These are phyloP conservation scores for Rousettus leschenaultii DNA, from an alignment of 2,113 vertebrate genomes.

Conservation along the genomic window DNA sequence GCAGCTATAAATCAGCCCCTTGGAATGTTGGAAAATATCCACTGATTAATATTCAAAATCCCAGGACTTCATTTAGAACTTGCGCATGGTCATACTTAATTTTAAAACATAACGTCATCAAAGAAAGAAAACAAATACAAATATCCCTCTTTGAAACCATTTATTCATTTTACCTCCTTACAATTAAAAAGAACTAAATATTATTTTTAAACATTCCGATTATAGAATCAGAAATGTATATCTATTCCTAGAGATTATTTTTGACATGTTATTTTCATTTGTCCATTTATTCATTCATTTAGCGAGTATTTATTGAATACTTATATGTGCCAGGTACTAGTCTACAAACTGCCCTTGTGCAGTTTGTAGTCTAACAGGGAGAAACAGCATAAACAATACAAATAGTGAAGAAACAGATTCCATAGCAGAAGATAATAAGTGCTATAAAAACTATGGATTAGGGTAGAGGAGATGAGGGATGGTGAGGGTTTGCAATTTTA, in stretches of 20 bases:
- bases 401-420: neutral
- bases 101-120: conserved; percentile 67
- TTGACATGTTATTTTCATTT: neutral
- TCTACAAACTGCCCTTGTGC: neutral
- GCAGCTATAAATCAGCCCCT: conserved; percentile 53
- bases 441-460: neutral
- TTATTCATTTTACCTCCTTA: conserved; percentile 26
- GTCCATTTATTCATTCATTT: neutral
- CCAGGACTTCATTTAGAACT: conserved; percentile 28
- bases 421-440: neutral
- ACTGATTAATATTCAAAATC: conserved; percentile 61
- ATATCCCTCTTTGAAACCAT: conserved; percentile 11
- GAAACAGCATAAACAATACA: neutral
- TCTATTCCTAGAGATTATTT: neutral
- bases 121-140: conserved; percentile 51
- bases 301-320: neutral
- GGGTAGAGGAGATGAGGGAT: neutral
- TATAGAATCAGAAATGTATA: neutral
- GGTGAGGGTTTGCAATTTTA: neutral
- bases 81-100: conserved; percentile 48
- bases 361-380: neutral
- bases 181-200: conserved; percentile 8
- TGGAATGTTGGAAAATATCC: conserved; percentile 48
- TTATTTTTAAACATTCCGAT: conserved; percentile 27
- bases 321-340: neutral